Percentiles rank a stretch among this genome's conserved stretches.
phyloP scores from a whole-genome alignment of 1,140 invertebrate species.

The Drosophila lacertosa region DNA sequence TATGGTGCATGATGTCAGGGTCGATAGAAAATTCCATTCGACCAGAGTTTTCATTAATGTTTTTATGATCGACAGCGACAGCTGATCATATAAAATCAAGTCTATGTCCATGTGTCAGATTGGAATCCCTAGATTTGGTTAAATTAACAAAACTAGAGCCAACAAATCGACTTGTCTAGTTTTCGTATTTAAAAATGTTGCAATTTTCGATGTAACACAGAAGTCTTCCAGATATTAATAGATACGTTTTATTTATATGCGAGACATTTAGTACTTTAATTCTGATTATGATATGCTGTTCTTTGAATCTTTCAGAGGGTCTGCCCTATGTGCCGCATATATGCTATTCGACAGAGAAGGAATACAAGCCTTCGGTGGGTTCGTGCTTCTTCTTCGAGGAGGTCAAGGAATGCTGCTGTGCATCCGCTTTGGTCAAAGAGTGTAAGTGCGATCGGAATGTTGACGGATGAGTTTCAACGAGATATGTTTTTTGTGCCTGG shows the following conservation, averaged over 20 bases:
- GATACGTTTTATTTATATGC: neutral
- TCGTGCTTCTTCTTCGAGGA: constrained; percentile 87
- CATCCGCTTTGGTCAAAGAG: constrained; percentile 85
- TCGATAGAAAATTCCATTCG: constrained; percentile 1
- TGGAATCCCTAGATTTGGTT: constrained; percentile 31
- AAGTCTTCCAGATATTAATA: neutral
- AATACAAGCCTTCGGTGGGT: constrained; percentile 85
- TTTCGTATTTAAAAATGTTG: neutral
- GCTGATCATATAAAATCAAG: constrained; percentile 40
- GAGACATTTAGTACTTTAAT: no score
- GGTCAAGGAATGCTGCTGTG: constrained; percentile 87
- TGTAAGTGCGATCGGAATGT: constrained; percentile 85
- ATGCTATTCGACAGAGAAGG: constrained; percentile 86
- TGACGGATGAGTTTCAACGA: constrained; percentile 6
- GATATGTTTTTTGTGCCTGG: constrained; percentile 1
- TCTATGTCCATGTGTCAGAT: constrained; percentile 22
- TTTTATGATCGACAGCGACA: constrained; percentile 54
- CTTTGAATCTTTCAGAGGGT: constrained; percentile 85
- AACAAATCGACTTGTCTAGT: neutral
- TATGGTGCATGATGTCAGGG: constrained; percentile 5
- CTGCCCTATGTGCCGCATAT: constrained; percentile 87
- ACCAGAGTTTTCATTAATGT: constrained; percentile 12
- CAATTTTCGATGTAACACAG: neutral
- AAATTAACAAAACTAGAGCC: constrained; percentile 2
- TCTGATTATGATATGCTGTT: no score